Evolutionary conservation across 30 jellyfish, hydroid and myxozoan species (phyloP), one percentile per base, ranked within the genome.

Genomic region (Cassiopea andromeda): DNA sequence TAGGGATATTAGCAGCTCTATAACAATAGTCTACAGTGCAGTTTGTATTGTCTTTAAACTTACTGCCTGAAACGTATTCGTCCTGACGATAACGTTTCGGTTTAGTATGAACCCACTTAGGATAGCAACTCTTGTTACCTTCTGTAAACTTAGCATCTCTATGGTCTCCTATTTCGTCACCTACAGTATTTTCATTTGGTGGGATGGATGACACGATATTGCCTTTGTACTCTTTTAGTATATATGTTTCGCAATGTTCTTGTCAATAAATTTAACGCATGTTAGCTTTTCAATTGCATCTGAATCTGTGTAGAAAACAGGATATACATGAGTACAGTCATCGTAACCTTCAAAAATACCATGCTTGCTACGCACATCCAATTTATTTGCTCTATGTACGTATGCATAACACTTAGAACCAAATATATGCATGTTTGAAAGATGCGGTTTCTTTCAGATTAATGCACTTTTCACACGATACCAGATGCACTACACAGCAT

Each of bases 291-390:
- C 78, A 73, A 75, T 77, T 38, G 82, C 57, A 66, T 76, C 78
- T 9, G 48, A 80, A 58, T 66, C 90, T 44, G 91, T 85, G 85
- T 19, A 66, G 81, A 82, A 90, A n/a, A 82, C 85, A 12, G 64
- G 85, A 54, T 90, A 90, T 7, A 87, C 85, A 6, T 91, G 97
- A 70, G 94, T 90, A 79, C 77, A 46, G 60, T 84, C 76, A 61
- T 90, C 97, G 73, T 83, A 90, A 45, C 90, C 97, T 60, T 73
- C 48, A 69, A 90, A 90, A 12, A 48, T 2, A 38, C 97, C 97
- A 45, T 61, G 82, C 72, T 83, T 61, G 13, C 66, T 15, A 12
- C 77, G 59, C 38, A 94, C 68, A 38, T 81, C 92, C 77, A 82
- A 60, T 84, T 90, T 82, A 46, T 60, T 78, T 45, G 57, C 68